A percentile compares a stretch with the other conserved stretches of the same genome.
Conservation (phyloP, 2,113 vertebrate genomes). For the Cichladusa arquata region DNA sequence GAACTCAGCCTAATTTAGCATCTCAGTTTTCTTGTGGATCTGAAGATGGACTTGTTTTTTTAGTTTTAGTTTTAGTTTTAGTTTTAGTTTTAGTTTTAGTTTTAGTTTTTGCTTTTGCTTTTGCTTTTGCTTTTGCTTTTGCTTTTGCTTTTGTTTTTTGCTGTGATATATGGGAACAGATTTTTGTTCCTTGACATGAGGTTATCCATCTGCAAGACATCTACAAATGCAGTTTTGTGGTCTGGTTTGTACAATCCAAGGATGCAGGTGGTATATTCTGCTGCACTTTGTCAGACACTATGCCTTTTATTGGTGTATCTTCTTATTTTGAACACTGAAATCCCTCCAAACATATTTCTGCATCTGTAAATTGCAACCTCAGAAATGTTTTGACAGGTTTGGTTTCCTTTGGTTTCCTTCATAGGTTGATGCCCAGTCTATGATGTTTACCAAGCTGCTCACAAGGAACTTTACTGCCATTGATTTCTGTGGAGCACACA, state of each 20-base stretch:
- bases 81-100: rapidly evolving
- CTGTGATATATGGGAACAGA: neutral
- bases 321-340: neutral
- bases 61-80: too few relatives aligned
- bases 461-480: neutral
- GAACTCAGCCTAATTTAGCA: neutral
- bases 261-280: neutral
- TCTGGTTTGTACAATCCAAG: neutral
- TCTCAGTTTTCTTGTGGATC: neutral
- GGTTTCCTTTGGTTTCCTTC: neutral
- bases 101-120: neutral
- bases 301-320: neutral
- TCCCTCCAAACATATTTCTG: neutral
- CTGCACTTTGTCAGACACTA: neutral
- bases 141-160: neutral
- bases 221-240: neutral
- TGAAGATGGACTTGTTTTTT: neutral
- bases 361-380: neutral
- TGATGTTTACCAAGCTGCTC: neutral
- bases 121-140: neutral
- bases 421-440: neutral
- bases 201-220: neutral
- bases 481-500: neutral
- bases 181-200: neutral
- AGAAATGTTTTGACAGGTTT: neutral